Evolutionary conservation across 2,113 vertebrate genomes (phyloP), one percentile per base, ranked within the genome.

Genomic region (Rafetus swinhoei): DNA sequence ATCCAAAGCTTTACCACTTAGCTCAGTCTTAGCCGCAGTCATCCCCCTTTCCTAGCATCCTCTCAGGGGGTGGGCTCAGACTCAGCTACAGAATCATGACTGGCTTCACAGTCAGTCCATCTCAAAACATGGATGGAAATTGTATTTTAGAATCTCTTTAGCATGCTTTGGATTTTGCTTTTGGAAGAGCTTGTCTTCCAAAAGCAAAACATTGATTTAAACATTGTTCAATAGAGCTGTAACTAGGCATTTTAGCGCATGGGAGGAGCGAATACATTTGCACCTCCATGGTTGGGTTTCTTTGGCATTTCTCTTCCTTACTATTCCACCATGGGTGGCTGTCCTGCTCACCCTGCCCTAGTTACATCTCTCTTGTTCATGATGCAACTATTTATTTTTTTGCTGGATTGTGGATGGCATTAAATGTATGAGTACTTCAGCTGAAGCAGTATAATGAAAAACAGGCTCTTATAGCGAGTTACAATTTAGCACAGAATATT

Each of bases 391-490:
- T 69, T 59, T 88, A 81, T 81, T 83, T 82, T 62, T 60, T 57
- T 85, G 62, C 56, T 57, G 45, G 45, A 45, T 45, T 45, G 32
- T 85, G 60, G 62, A 80, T 85, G 85, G 53, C 22, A 56, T 5
- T 80, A 90, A 65, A 72, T 19, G 65, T 16, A 53, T 69, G 50
- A 50, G 55, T 77, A 72, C 56, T 85, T 88, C 10, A 77, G 81
- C 69, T 92, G 89, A 76, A 93, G 88, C 10, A 65, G 39, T 45
- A 85, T 76, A 86, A 86, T 25, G 79, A 74, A 86, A 96, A 92
- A 9, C 69, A 93, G 45, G 82, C 80, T 94, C 90, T 87, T n/a
- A 85, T 57, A 72, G 55, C 53, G 16, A 59, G 69, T 90, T 69
- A 76, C n/a, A 57, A 53, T 13, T 88, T 87, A 86, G 87, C 83